These are phyloP conservation scores for Selene dorsalis DNA, from an alignment of 2,797 vertebrate genomes.

Conservation along the genomic window DNA sequence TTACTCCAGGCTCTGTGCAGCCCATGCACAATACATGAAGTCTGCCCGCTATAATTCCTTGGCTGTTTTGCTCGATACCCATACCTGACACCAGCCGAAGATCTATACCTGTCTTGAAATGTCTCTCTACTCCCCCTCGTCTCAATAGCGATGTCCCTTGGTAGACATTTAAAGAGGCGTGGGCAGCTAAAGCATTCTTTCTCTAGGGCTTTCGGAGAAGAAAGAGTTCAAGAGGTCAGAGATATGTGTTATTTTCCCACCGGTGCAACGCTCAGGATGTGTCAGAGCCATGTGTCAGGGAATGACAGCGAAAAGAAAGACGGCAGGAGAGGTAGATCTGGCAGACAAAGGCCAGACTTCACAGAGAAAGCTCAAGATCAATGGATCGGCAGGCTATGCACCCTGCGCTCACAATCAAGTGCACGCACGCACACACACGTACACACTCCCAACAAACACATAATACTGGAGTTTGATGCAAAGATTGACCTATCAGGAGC, in stretches of 20 bases:
- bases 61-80: slow-evolving; percentile 79
- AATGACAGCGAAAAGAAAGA: slow-evolving; percentile 82
- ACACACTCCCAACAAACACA: slow-evolving; percentile 40
- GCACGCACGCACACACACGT: slow-evolving; percentile 28
- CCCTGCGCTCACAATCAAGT: slow-evolving; percentile 49
- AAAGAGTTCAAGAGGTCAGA: slow-evolving; percentile 84
- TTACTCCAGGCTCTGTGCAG: slow-evolving; percentile 64
- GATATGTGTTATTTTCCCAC: slow-evolving; percentile 81
- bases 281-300: slow-evolving; percentile 80
- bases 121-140: slow-evolving; percentile 64
- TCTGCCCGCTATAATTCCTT: slow-evolving; percentile 77
- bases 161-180: slow-evolving; percentile 81
- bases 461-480: slow-evolving; percentile 63
- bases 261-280: slow-evolving; percentile 76
- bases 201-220: slow-evolving; percentile 76
- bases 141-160: slow-evolving; percentile 78
- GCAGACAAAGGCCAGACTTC: slow-evolving; percentile 83
- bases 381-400: slow-evolving; percentile 72
- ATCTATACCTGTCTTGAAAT: slow-evolving; percentile 83
- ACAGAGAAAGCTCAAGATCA: slow-evolving; percentile 79
- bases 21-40: slow-evolving; percentile 80
- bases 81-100: slow-evolving; percentile 76
- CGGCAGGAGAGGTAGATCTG: slow-evolving; percentile 74
- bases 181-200: slow-evolving; percentile 78
- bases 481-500: slow-evolving; percentile 75